Evolutionary conservation across 1,140 invertebrate species (phyloP), one percentile per base, ranked within the genome.

Genomic region (Anastrepha ludens): DNA sequence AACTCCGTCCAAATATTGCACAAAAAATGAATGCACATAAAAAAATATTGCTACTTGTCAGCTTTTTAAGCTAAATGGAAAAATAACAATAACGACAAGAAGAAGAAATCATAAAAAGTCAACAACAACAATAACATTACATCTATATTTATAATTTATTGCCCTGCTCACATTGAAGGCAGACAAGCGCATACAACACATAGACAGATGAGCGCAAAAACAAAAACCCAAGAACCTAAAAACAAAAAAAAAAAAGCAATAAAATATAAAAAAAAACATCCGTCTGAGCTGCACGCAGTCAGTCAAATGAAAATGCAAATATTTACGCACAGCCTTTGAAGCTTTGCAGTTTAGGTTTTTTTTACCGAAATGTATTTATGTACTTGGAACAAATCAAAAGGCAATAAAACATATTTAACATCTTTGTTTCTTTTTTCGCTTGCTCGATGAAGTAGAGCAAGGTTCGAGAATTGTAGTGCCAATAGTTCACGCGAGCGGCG

Each of bases 251-350:
- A 55, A 55, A 55, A 47, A 55, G 44, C n/a, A 55, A 55, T 9
- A 41, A 74, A 81, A 29, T 29, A 29, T 1, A 29, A 29, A 29
- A 29, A 29, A 29, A 29, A 29, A 29, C 29, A 20, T 58, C 20
- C n/a, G 74, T 11, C 74, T 55, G 74, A 55, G 74, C 11, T 81
- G 74, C 50, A 55, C 47, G 74, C 74, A 81, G 55, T 81, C 74
- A 81, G 47, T 81, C 74, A 81, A 81, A 81, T 55, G 47, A 29
- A 81, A 81, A 20, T 58, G 74, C 47, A 81, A 81, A 81, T 81
- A 81, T 81, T 81, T 4, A 29, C 20, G 17, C 47, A 41, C n/a
- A 5, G 74, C 67, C 41, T 44, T 74, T 74, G 41, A 74, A 74
- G 44, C 39, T 17, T 70, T 70, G 9, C 65, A 70, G 41, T 44